phyloP scores from a whole-genome alignment of 2,888 invertebrate species.

The Rhagonycha lutea region DNA sequence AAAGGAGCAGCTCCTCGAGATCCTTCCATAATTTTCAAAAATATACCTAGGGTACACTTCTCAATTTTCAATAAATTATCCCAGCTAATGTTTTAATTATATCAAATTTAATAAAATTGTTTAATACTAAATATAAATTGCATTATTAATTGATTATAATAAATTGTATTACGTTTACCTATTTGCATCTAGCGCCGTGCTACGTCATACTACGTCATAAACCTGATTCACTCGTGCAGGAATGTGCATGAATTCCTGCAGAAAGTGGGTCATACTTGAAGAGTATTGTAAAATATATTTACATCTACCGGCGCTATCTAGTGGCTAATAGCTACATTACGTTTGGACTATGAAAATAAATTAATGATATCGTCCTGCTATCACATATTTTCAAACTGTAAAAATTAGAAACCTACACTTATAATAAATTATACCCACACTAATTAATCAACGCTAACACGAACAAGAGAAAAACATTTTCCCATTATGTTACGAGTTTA shows the following conservation, averaged over 20 bases:
- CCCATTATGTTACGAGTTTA: no score
- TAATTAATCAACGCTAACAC: no score
- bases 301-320: neutral
- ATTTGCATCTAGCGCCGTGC: slow-evolving; percentile 33
- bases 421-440: neutral
- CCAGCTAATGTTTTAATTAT: neutral
- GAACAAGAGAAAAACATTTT: no score
- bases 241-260: slow-evolving; percentile 51
- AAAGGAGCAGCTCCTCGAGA: neutral
- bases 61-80: neutral
- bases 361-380: neutral
- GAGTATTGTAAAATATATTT: neutral
- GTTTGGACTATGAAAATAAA: neutral
- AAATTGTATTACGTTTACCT: slow-evolving; percentile 20
- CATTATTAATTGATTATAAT: neutral
- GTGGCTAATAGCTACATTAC: neutral
- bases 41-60: neutral
- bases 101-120: neutral
- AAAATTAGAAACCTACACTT: neutral
- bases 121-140: neutral
- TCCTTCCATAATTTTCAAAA: neutral
- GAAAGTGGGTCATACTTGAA: slow-evolving; percentile 48
- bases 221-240: slow-evolving; percentile 56
- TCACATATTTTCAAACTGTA: neutral
- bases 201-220: slow-evolving; percentile 52